Percentiles rank a stretch among this genome's conserved stretches.
Evolutionary conservation across 2,113 vertebrate genomes (phyloP).

Genomic region (Leiothrix lutea): DNA sequence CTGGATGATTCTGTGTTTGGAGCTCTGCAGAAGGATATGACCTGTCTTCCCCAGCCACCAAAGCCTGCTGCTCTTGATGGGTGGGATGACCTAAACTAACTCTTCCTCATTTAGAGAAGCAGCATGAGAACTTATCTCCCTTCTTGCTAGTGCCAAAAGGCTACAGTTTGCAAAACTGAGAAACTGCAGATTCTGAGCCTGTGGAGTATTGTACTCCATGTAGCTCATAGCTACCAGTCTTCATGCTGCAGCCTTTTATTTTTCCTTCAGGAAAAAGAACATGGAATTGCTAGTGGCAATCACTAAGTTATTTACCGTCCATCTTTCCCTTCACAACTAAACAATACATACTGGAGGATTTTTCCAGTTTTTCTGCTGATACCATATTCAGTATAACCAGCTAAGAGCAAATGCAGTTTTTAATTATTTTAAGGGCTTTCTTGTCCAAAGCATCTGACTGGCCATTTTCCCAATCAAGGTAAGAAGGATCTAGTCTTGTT

Average conservation of each 20-base stretch:
- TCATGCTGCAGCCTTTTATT: not conserved
- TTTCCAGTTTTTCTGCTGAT: not conserved
- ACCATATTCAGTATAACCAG: not conserved
- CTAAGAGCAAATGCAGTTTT: not conserved
- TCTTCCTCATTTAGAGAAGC: not conserved
- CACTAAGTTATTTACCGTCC: not conserved
- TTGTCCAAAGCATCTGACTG: not conserved
- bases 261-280: not conserved
- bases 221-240: not conserved
- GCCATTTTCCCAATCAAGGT: not conserved
- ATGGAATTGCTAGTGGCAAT: not conserved
- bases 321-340: not conserved
- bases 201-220: not conserved
- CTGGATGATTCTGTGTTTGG: not conserved
- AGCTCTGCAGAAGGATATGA: not conserved
- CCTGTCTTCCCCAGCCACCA: not conserved
- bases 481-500: not conserved
- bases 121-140: not conserved
- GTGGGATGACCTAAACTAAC: not conserved
- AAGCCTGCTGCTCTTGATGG: not conserved
- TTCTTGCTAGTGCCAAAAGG: not conserved
- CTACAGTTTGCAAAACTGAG: not conserved
- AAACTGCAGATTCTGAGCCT: not conserved
- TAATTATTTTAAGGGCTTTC: not conserved
- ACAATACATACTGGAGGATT: not conserved